Evolutionary conservation across 2,113 vertebrate genomes (phyloP).

Genomic region (Hystrix brachyura): DNA sequence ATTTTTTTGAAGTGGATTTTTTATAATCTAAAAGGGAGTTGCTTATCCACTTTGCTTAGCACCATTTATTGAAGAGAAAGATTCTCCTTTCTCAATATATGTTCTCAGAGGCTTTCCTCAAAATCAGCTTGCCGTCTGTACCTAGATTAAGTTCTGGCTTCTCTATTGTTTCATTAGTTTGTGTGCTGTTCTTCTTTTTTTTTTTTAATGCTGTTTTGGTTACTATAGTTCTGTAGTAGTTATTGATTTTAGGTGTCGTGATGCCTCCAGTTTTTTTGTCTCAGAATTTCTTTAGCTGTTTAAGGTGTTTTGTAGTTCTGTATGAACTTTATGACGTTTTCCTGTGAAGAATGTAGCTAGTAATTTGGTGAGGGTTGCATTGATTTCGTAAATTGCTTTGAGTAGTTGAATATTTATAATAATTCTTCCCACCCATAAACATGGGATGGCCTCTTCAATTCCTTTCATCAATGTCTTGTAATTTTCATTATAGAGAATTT

Average conservation of each 20-base stretch:
- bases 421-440: not conserved
- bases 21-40: not conserved
- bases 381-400: not conserved
- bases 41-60: too few relatives aligned
- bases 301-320: not conserved
- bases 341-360: not conserved
- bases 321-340: not conserved
- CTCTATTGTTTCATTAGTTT: not conserved
- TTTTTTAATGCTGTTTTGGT: not conserved
- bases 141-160: not conserved
- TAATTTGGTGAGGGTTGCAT: not conserved
- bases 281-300: not conserved
- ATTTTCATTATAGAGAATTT: not conserved
- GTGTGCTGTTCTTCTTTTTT: not conserved
- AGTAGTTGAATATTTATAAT: not conserved
- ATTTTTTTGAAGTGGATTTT: not conserved
- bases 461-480: not conserved
- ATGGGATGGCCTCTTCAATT: not conserved
- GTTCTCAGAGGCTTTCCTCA: not conserved
- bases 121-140: not conserved
- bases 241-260: not conserved
- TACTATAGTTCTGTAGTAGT: not conserved
- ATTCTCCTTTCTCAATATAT: not conserved
- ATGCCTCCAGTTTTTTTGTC: not conserved
- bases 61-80: not conserved